Evolutionary conservation across 2,113 vertebrate species (phyloP), one percentile per base, ranked within the genome.

Genomic region (Platysternon megacephalum): DNA sequence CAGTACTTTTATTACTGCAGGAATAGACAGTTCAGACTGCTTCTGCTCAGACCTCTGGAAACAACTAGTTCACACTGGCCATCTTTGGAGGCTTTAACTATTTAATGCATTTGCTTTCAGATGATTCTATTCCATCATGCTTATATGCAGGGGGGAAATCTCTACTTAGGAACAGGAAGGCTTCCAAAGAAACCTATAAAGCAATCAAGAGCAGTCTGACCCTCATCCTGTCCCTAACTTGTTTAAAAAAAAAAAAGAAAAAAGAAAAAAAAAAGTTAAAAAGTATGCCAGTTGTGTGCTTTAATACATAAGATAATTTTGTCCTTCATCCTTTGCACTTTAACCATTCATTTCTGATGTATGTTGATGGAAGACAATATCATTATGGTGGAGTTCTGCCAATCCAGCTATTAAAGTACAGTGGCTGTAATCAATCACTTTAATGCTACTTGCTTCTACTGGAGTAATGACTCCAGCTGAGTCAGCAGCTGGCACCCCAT

Each of bases 91-190:
- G 35, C 44, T 61, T 22, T 49, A 26, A 53, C 5, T 86, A 11
- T 28, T 46, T 68, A 1, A 82, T 84, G 76, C 3, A 82, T 72
- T 3, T 89, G 46, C 68, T 53, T 28, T 88, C 44, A 44, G 35
- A 3, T 52, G 7, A 21, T 79, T 83, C n/a, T 72, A 2, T 53
- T 82, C 26, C 51, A 46, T 19, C 0, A 0, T 11, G 11, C 12
- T 4, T 16, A 44, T 53, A 72, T 39, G 19, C 13, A 39, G 1
- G 1, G 26, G 79, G 86, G 6, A 3, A 68, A 55, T 61, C 86
- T 84, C 53, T 72, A 24, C 3, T 58, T 6, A 61, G 42, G 61
- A 90, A 88, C 2, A 76, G 56, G 19, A 74, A 56, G 12, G 3
- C 35, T 78, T 78, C 24, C 74, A 78, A 28, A 21, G n/a, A 78